Percentiles rank a stretch among this genome's conserved stretches.
These are phyloP conservation scores for Cololabis saira DNA, from an alignment of 2,113 vertebrate species.

Conservation along the genomic window DNA sequence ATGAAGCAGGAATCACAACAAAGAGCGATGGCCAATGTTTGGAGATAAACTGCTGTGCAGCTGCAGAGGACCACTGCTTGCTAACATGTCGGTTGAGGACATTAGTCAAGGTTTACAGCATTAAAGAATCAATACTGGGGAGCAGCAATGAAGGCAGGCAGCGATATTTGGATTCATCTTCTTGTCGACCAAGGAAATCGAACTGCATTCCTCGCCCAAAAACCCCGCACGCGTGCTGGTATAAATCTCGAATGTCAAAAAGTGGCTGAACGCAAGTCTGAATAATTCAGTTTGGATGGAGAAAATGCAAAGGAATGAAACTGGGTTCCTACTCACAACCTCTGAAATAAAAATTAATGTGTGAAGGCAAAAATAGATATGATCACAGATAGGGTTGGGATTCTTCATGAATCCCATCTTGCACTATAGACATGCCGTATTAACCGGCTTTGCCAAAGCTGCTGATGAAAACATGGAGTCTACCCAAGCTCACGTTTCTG, in stretches of 20 bases:
- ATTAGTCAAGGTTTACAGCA: conserved; percentile 78
- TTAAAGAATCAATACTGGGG: conserved; percentile 70
- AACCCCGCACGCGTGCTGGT: conserved; percentile 43
- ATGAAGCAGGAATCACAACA: conserved; percentile 54
- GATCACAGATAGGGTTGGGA: conserved; percentile 39
- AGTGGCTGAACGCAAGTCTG: conserved; percentile 55
- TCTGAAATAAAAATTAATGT: conserved; percentile 36
- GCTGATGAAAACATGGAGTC: conserved; percentile 44
- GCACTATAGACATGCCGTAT: not conserved
- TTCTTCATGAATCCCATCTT: not conserved
- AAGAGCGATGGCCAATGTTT: conserved; percentile 54
- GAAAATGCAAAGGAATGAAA: conserved; percentile 41
- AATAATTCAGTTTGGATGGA: conserved; percentile 68
- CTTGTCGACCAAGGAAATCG: conserved; percentile 62
- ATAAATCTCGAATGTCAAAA: conserved; percentile 75
- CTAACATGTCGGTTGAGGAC: conserved; percentile 65
- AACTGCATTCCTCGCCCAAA: conserved; percentile 55
- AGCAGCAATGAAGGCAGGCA: conserved; percentile 63
- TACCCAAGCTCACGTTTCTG: conserved; percentile 20
- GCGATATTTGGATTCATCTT: conserved; percentile 77
- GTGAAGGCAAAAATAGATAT: conserved; percentile 33
- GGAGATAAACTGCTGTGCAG: conserved; percentile 42
- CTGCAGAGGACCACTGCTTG: conserved; percentile 46
- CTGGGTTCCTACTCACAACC: conserved; percentile 2
- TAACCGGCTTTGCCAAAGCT: conserved; percentile 23